A percentile compares a stretch with the other conserved stretches of the same genome.
These are phyloP conservation scores for Hybos culiciformis DNA, from an alignment of 2,888 invertebrate genomes.

Conservation along the genomic window DNA sequence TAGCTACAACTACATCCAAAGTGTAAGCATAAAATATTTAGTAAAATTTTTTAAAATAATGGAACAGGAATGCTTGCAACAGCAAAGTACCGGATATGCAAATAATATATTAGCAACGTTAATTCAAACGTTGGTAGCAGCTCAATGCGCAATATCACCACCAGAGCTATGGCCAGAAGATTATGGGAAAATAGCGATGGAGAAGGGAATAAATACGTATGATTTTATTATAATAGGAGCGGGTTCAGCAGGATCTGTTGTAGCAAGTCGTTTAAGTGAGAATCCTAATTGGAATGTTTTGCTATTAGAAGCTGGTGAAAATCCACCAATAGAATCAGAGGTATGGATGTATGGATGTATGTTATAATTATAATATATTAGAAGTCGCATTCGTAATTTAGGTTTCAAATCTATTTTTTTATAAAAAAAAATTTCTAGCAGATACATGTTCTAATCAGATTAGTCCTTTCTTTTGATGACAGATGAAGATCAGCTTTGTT, in stretches of 20 bases:
- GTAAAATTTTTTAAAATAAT: too few relatives aligned
- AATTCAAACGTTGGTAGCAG: constrained; percentile 40
- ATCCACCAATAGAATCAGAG: constrained; percentile 22
- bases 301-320: constrained; percentile 19
- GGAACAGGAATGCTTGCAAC: constrained; percentile 26
- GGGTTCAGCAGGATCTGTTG: constrained; percentile 15
- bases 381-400: too few relatives aligned
- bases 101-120: constrained; percentile 39
- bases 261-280: constrained; percentile 21
- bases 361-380: neutral
- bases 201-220: constrained; percentile 21
- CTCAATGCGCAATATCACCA: constrained; percentile 40
- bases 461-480: too few relatives aligned
- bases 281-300: constrained; percentile 20
- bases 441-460: too few relatives aligned
- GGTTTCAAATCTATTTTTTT: too few relatives aligned
- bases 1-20: too few relatives aligned
- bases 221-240: constrained; percentile 13
- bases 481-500: too few relatives aligned
- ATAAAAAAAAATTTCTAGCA: too few relatives aligned
- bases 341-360: constrained; percentile 5
- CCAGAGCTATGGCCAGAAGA: constrained; percentile 41
- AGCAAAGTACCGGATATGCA: constrained; percentile 13
- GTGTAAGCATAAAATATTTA: too few relatives aligned
- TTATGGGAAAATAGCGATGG: constrained; percentile 13